Base-by-base conservation (phyloP, 1,140 invertebrate species). In the Drosophila kepulauana region DNA sequence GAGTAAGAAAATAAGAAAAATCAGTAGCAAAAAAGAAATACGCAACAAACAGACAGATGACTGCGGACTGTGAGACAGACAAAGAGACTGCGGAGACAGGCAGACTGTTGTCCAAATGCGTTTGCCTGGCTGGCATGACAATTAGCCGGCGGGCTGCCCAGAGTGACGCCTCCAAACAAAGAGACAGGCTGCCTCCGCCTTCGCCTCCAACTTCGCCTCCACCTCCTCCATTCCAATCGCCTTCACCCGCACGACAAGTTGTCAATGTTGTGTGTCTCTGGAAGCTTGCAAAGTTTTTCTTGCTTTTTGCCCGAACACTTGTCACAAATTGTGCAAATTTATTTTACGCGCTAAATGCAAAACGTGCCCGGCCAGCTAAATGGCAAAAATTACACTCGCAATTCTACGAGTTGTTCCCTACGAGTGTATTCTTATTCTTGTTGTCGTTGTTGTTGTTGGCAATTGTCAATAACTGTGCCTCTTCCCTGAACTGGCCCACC, bases 321-420 rank as follows among this genome's bases (percentile, higher is more conserved):
- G 82, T 87, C 84, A 82, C 84, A 87, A 87, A 87, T 87, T 87
- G 84, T 88, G 84, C 79, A 87, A 87, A 87, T 88, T 87, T 87
- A 87, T 87, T 82, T 87, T 82, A 87, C 84, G 80, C 84, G 80
- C 84, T 84, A 88, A 88, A 88, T 87, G 84, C 84, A 88, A 87
- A 87, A 87, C 84, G 84, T 87, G 84, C 80, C 80, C 84, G 79
- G 82, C 84, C 84, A 87, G 80, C 74, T 82, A 88, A 87, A 87
- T 87, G 84, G 84, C 81, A 88, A 80, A 75, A 88, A 87, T 88
- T 87, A 87, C 80, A 52, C 66, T 49, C 46, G 35, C 52, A 52
- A 16, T 28, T 57, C 35, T 30, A 58, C 20, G 35, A 38, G 28
- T 43, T 64, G 41, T 25, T 4, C 20, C 20, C 20, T 25, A 25